phyloP scores from a whole-genome alignment of 2,888 invertebrate genomes.

The Agrotis segetum region DNA sequence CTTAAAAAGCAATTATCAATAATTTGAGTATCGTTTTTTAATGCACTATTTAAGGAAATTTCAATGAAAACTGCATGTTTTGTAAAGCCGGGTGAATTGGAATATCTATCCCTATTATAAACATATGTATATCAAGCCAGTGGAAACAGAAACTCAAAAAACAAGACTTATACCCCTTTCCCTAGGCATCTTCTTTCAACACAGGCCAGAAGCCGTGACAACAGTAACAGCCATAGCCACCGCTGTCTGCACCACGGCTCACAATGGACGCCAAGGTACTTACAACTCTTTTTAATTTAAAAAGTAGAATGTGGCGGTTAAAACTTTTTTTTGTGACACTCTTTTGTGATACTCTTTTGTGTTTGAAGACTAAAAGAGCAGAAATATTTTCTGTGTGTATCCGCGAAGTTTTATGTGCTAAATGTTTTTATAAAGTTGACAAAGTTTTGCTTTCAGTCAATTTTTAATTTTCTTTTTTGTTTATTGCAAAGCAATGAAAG shows the following conservation, averaged over 20 bases:
- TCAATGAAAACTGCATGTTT: background rate
- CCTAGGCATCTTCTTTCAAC: conserved; percentile 15
- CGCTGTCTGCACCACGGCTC: conserved; percentile 43
- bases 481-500: no score
- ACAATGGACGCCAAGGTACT: conserved; percentile 83
- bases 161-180: conserved; percentile 39
- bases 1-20: no score
- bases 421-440: background rate
- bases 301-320: background rate
- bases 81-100: no score
- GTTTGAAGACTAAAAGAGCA: no score
- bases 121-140: no score
- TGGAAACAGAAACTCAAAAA: background rate
- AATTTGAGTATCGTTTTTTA: no score
- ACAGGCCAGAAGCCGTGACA: conserved; percentile 30
- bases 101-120: background rate
- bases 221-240: conserved; percentile 17
- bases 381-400: conserved; percentile 4
- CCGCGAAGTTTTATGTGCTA: background rate
- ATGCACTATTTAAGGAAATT: no score
- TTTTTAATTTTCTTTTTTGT: background rate
- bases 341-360: no score
- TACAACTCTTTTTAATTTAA: conserved; percentile 30
- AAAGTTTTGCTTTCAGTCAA: background rate
- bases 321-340: conserved; percentile 26